These are phyloP conservation scores for Spialia ferax DNA, from an alignment of 2,888 invertebrate genomes.

Conservation along the genomic window DNA sequence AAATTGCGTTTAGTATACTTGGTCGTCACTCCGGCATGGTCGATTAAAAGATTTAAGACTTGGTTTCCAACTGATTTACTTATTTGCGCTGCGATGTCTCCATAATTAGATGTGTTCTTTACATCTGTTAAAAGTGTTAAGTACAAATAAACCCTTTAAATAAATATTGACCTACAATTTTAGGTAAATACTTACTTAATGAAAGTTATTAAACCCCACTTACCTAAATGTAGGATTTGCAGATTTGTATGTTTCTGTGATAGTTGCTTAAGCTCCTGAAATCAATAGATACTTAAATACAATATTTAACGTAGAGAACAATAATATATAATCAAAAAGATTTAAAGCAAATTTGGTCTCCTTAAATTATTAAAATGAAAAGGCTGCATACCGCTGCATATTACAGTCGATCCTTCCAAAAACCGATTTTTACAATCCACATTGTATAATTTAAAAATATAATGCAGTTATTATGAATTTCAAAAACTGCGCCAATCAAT, in stretches of 20 bases:
- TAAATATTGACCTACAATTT: not conserved
- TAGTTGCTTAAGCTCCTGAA: conserved; percentile 90
- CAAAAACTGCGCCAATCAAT: too few species aligned
- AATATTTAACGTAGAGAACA: too few species aligned
- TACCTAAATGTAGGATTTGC: conserved; percentile 91
- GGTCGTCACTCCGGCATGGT: conserved; percentile 94
- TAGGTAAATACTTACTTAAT: not conserved
- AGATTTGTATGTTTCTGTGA: conserved; percentile 88
- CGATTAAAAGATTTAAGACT: conserved; percentile 95
- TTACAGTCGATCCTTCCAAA: too few species aligned
- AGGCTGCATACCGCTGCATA: too few species aligned
- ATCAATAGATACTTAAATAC: not conserved
- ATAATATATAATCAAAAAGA: too few species aligned
- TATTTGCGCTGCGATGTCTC: conserved; percentile 86
- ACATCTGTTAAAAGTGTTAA: conserved; percentile 85
- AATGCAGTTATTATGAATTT: too few species aligned
- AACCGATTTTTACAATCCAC: too few species aligned
- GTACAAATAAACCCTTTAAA: not conserved
- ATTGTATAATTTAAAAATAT: too few species aligned
- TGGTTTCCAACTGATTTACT: conserved; percentile 86
- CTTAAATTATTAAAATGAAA: too few species aligned
- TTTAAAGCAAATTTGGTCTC: too few species aligned
- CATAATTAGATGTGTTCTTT: conserved; percentile 86
- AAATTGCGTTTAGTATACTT: too few species aligned
- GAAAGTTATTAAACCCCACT: conserved; percentile 46